phyloP scores from a whole-genome alignment of 2,113 vertebrate species.

The Toxotes jaculatrix region DNA sequence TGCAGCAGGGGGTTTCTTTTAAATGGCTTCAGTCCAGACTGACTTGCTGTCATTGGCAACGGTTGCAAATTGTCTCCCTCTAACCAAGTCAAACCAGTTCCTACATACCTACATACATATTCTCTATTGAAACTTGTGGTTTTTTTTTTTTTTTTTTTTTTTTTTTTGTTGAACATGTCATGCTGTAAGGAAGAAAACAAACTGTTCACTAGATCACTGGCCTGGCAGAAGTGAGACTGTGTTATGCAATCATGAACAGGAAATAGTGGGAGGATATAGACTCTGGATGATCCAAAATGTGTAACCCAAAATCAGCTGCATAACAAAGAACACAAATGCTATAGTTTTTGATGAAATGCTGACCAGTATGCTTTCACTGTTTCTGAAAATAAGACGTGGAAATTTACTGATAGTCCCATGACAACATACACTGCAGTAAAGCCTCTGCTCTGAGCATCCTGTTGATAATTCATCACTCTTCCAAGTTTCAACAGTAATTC shows the following conservation, averaged over 20 bases:
- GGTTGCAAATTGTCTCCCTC: background rate
- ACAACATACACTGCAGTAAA: background rate
- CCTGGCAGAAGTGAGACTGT: constrained; percentile 61
- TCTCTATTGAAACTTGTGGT: background rate
- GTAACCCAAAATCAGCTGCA: constrained; percentile 12
- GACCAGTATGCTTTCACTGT: background rate
- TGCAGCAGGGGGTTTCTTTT: constrained; percentile 27
- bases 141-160: background rate
- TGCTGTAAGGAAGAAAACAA: constrained; percentile 4
- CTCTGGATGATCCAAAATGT: constrained; percentile 28
- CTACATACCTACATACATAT: background rate
- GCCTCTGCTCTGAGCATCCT: background rate
- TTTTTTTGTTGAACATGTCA: background rate
- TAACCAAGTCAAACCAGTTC: constrained; percentile 49
- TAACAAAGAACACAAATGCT: background rate
- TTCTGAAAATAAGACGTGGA: background rate
- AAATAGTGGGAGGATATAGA: constrained; percentile 63
- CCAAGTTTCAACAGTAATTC: background rate
- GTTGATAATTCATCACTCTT: background rate
- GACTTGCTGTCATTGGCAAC: constrained; percentile 11
- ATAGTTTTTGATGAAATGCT: background rate
- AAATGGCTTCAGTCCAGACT: constrained; percentile 13
- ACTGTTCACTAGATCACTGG: constrained; percentile 10
- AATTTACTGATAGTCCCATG: background rate
- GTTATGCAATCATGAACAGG: constrained; percentile 71